Evolutionary conservation across 2,888 invertebrate species (phyloP).

Genomic region (Dasypolia templi): DNA sequence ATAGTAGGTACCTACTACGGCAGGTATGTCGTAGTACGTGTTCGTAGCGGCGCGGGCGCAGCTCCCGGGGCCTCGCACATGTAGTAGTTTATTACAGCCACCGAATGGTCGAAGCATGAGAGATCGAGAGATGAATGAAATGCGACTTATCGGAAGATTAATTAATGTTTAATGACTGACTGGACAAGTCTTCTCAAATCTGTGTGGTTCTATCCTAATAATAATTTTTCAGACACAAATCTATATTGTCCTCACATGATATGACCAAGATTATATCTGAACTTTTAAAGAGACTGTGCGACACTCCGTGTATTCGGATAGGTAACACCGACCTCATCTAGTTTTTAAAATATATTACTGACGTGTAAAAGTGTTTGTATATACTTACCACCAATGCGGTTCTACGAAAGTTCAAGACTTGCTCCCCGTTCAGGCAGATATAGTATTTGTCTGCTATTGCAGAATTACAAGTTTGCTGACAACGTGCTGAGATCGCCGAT

Average conservation of each 20-base stretch:
- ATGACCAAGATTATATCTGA: not conserved
- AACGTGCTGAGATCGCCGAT: not conserved
- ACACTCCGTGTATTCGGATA: too few species aligned
- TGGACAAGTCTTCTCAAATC: not conserved
- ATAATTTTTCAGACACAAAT: not conserved
- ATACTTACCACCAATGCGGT: not conserved
- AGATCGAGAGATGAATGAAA: slow-evolving; percentile 35
- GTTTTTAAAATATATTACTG: not conserved
- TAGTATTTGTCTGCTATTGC: not conserved
- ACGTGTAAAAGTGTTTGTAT: not conserved
- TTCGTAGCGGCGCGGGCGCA: slow-evolving; percentile 3
- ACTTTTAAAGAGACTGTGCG: not conserved
- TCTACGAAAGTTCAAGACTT: not conserved
- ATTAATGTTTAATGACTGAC: slow-evolving; percentile 6
- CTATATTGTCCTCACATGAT: not conserved
- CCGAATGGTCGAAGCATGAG: not conserved
- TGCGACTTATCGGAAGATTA: not conserved
- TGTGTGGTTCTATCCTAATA: not conserved
- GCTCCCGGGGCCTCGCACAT: slow-evolving; percentile 10
- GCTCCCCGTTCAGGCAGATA: too few species aligned
- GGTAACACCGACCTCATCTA: not conserved
- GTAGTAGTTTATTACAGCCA: not conserved
- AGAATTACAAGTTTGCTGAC: not conserved
- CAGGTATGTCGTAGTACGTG: slow-evolving; percentile 14
- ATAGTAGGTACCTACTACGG: slow-evolving; percentile 14